These are phyloP conservation scores for Meandrusa payeni DNA, from an alignment of 2,888 invertebrate species.

Conservation along the genomic window DNA sequence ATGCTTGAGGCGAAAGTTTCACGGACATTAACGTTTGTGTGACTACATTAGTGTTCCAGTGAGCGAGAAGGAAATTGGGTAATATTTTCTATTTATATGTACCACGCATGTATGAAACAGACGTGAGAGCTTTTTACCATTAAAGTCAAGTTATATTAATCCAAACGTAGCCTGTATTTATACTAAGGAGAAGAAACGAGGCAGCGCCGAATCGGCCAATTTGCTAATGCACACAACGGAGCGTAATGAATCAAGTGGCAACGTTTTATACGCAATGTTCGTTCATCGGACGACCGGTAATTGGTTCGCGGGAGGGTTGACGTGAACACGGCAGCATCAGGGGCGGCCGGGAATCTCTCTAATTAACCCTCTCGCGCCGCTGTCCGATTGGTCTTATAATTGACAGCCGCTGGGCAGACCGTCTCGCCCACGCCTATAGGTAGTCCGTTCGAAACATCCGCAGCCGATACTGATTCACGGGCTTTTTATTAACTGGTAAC, in stretches of 20 bases:
- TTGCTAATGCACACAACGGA: constrained; percentile 35
- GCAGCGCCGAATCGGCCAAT: constrained; percentile 4
- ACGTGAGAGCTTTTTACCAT: too few relatives aligned
- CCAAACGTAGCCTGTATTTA: constrained; percentile 1
- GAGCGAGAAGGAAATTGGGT: too few relatives aligned
- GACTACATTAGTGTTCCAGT: too few relatives aligned
- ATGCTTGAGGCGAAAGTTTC: too few relatives aligned
- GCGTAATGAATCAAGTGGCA: constrained; percentile 59
- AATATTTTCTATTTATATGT: too few relatives aligned
- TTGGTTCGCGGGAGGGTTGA: constrained; percentile 61
- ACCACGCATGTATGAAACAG: too few relatives aligned
- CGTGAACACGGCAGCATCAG: constrained; percentile 45
- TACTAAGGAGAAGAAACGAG: constrained; percentile 6
- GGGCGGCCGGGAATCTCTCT: constrained; percentile 55
- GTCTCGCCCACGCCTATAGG: background rate
- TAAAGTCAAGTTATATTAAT: background rate
- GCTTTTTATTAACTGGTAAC: constrained; percentile 18
- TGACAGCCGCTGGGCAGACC: constrained; percentile 29
- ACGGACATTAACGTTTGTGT: too few relatives aligned
- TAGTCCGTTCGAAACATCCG: constrained; percentile 3
- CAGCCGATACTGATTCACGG: constrained; percentile 9
- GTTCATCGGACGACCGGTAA: constrained; percentile 68
- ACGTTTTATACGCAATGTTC: constrained; percentile 58
- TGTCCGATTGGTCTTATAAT: constrained; percentile 36
- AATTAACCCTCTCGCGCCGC: constrained; percentile 57